These are phyloP conservation scores for Xiphophorus birchmanni DNA, from an alignment of 2,797 vertebrate genomes.

Conservation along the genomic window DNA sequence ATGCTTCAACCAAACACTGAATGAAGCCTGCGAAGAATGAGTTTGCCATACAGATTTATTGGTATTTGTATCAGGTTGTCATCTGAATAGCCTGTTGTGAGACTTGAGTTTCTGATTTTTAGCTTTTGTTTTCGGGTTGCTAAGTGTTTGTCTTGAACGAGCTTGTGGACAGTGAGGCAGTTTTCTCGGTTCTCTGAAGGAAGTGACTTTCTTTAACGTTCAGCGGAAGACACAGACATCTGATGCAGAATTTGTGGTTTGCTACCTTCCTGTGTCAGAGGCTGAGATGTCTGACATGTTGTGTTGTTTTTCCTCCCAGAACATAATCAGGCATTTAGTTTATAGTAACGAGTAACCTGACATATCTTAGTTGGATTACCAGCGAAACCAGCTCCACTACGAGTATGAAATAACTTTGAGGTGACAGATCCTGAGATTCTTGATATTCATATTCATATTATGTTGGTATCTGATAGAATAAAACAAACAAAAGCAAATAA, in stretches of 20 bases:
- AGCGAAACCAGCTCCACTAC: background rate
- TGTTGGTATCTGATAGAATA: background rate
- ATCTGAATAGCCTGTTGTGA: background rate
- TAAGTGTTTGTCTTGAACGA: background rate
- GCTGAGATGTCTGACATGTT: constrained; percentile 34
- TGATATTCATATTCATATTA: background rate
- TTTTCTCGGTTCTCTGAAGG: constrained; percentile 23
- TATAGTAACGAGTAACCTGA: background rate
- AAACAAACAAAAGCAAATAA: background rate
- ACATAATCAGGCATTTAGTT: background rate
- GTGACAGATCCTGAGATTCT: constrained; percentile 12
- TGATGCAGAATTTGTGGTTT: constrained; percentile 60
- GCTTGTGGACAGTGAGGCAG: constrained; percentile 36
- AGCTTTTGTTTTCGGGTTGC: background rate
- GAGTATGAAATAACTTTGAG: background rate
- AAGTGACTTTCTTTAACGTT: constrained; percentile 3
- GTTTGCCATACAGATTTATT: background rate
- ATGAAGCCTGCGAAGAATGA: constrained; percentile 9
- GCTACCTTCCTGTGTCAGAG: constrained; percentile 62
- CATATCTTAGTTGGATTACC: constrained; percentile 9
- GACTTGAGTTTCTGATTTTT: background rate
- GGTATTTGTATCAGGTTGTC: background rate
- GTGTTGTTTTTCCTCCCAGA: background rate
- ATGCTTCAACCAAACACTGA: background rate
- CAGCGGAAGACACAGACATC: constrained; percentile 44